Conservation (phyloP, 2,113 vertebrate genomes). For the Aix galericulata region DNA sequence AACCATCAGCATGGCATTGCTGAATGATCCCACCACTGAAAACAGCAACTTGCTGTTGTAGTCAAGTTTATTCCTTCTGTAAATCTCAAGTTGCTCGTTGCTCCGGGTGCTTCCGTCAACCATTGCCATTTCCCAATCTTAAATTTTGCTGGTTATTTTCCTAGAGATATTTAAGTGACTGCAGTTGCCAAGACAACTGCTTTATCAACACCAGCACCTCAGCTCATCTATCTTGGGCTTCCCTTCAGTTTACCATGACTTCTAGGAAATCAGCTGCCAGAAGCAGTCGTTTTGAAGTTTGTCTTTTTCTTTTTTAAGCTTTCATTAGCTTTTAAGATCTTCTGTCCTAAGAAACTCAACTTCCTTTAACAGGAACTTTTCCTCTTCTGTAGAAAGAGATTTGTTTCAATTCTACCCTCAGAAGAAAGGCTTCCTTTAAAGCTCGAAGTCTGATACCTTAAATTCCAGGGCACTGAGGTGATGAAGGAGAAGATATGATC, state of each 20-base stretch:
- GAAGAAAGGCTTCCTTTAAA: background rate
- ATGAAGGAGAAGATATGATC: background rate
- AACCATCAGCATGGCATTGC: background rate
- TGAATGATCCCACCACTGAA: background rate
- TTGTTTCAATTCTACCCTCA: background rate
- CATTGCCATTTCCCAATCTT: background rate
- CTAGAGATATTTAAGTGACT: slow-evolving; percentile 61
- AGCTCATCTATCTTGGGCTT: slow-evolving; percentile 57
- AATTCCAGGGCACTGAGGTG: background rate
- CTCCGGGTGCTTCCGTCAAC: background rate
- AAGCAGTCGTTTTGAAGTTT: background rate
- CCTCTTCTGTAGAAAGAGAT: background rate
- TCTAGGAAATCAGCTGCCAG: slow-evolving; percentile 33
- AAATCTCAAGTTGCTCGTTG: background rate
- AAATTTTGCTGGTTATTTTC: slow-evolving; percentile 46
- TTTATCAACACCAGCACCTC: slow-evolving; percentile 56
- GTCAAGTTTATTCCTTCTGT: background rate
- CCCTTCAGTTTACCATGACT: slow-evolving; percentile 6
- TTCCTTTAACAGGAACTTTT: background rate
- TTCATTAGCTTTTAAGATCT: background rate
- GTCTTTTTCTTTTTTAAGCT: background rate
- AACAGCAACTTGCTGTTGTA: background rate
- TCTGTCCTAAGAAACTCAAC: background rate
- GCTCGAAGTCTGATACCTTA: background rate
- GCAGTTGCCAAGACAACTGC: slow-evolving; percentile 51